These are phyloP conservation scores for Bombylius discolor DNA, from an alignment of 2,888 invertebrate genomes.

Conservation along the genomic window DNA sequence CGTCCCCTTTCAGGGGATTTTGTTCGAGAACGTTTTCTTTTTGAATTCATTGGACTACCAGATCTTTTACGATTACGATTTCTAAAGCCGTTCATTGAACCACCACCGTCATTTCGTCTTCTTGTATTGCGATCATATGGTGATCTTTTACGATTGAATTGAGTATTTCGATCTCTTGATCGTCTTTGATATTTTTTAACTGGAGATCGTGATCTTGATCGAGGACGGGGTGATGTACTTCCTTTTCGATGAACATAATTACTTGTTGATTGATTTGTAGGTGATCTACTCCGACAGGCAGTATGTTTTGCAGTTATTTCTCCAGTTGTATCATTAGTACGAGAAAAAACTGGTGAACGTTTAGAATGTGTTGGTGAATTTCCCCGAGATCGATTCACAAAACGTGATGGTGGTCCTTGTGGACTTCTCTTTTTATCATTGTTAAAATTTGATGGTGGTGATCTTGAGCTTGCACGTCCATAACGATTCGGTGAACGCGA, in stretches of 20 bases:
- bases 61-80: conserved; percentile 10
- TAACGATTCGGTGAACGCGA: conserved; percentile 5
- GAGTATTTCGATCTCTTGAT: conserved; percentile 6
- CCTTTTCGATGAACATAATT: neutral
- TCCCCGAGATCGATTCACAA: too few species aligned
- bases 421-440: neutral
- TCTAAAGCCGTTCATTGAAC: neutral
- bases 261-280: neutral
- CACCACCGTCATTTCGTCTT: conserved; percentile 2
- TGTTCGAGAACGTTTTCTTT: conserved; percentile 4
- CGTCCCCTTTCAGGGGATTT: conserved; percentile 5
- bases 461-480: neutral
- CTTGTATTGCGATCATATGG: conserved; percentile 3
- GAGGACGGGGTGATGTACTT: neutral
- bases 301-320: too few species aligned
- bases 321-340: too few species aligned
- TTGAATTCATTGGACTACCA: conserved; percentile 4
- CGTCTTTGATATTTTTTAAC: conserved; percentile 1
- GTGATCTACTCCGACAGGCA: neutral
- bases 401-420: neutral
- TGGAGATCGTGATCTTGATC: conserved; percentile 3
- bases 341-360: neutral
- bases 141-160: neutral
- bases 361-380: neutral
- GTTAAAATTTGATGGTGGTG: neutral